These are phyloP conservation scores for Eumeta japonica DNA, from an alignment of 1,140 invertebrate species.

Conservation along the genomic window DNA sequence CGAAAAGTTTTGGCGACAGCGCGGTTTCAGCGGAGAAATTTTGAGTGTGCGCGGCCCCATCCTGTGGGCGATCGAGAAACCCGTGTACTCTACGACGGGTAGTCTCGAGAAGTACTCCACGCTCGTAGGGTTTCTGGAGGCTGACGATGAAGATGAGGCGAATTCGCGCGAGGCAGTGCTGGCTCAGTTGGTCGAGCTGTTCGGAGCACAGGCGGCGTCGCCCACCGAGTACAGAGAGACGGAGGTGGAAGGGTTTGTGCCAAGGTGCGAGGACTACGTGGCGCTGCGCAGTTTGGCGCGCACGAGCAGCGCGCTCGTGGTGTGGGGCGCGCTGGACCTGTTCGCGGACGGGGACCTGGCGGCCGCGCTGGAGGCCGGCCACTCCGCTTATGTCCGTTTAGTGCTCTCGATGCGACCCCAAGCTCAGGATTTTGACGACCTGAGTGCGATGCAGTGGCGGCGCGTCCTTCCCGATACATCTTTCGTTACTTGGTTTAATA, in stretches of 20 bases:
- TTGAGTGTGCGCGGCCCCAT: slow-evolving; percentile 41
- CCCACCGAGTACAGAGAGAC: slow-evolving; percentile 33
- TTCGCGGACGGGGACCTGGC: slow-evolving; percentile 42
- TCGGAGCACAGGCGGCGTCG: slow-evolving; percentile 29
- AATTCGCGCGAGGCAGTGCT: slow-evolving; percentile 29
- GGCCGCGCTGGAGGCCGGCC: slow-evolving; percentile 37
- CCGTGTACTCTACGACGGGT: slow-evolving; percentile 25
- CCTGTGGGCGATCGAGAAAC: slow-evolving; percentile 41
- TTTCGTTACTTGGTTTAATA: slow-evolving; percentile 17
- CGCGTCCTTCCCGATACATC: slow-evolving; percentile 19
- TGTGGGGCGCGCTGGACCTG: slow-evolving; percentile 40
- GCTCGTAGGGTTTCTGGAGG: slow-evolving; percentile 33
- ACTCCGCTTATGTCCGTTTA: slow-evolving; percentile 35
- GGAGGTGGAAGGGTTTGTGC: slow-evolving; percentile 34
- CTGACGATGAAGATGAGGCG: slow-evolving; percentile 12
- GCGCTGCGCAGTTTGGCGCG: slow-evolving; percentile 20
- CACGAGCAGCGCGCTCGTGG: slow-evolving; percentile 19
- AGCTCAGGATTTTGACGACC: slow-evolving; percentile 36
- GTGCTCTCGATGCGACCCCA: slow-evolving; percentile 39
- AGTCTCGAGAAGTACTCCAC: slow-evolving; percentile 21
- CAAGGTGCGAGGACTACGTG: slow-evolving; percentile 37
- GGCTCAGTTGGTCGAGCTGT: slow-evolving; percentile 35
- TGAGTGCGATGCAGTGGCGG: slow-evolving; percentile 20
- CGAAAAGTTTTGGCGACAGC: slow-evolving; percentile 29
- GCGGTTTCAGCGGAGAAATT: slow-evolving; percentile 43